These are phyloP conservation scores for Chrysocyon brachyurus DNA, from an alignment of 2,797 vertebrate species.

Conservation along the genomic window DNA sequence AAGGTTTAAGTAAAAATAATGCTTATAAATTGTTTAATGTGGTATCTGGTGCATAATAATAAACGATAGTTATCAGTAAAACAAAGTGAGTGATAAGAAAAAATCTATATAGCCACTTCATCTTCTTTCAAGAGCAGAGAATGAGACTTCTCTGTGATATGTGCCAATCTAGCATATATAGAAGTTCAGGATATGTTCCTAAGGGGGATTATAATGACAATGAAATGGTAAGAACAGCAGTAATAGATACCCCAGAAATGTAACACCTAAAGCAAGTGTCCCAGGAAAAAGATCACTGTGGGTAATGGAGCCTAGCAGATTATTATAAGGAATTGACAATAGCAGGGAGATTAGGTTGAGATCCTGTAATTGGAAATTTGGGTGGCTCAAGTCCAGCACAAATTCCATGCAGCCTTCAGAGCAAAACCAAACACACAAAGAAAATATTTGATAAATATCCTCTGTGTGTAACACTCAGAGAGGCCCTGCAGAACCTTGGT, in stretches of 20 bases:
- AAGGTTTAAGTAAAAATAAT: slow-evolving; percentile 25
- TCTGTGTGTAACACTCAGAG: background rate
- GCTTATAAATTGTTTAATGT: slow-evolving; percentile 3
- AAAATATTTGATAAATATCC: background rate
- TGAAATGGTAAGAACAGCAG: background rate
- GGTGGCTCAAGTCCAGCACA: background rate
- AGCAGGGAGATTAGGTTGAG: background rate
- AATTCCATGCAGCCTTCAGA: background rate
- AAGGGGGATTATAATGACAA: background rate
- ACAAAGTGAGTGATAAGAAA: background rate
- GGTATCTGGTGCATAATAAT: background rate
- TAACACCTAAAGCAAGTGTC: background rate
- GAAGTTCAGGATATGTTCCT: background rate
- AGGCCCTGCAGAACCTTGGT: background rate
- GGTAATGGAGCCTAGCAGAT: background rate
- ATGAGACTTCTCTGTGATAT: background rate
- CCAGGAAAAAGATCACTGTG: background rate
- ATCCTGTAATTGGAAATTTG: background rate
- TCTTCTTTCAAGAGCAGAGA: slow-evolving; percentile 36
- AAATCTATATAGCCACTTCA: background rate
- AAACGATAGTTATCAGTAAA: background rate
- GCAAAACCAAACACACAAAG: background rate
- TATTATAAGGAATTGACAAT: background rate
- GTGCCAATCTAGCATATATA: background rate
- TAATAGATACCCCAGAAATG: background rate